These are phyloP conservation scores for Fratercula arctica DNA, from an alignment of 2,797 vertebrate species.

Conservation along the genomic window DNA sequence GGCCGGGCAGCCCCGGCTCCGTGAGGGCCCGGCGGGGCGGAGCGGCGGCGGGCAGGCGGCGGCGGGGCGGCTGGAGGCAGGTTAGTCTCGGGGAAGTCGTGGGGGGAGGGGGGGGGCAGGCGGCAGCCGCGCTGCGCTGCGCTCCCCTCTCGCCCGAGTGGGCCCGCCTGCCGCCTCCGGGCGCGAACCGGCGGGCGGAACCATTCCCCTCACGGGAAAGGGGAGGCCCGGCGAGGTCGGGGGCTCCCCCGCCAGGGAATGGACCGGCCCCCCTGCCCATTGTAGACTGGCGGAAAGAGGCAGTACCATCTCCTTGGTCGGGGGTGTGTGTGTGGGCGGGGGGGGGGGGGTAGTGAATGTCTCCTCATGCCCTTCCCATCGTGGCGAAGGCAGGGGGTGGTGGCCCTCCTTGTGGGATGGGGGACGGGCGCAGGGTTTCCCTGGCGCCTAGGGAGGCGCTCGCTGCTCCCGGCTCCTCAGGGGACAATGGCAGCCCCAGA, in stretches of 20 bases:
- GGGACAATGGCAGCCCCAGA: rapidly evolving
- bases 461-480: no score
- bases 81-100: not conserved
- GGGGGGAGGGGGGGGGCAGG: no score
- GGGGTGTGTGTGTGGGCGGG: not conserved
- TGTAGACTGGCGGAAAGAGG: not conserved
- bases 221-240: rapidly evolving
- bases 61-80: not conserved
- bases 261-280: not conserved
- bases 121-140: no score
- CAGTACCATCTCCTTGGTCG: not conserved
- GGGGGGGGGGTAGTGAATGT: no score
- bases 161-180: not conserved
- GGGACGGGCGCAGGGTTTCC: no score
- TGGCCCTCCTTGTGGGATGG: rapidly evolving
- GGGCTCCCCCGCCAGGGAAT: not conserved
- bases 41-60: no score
- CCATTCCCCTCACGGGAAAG: not conserved
- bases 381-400: not conserved
- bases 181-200: not conserved
- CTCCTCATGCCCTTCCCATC: rapidly evolving
- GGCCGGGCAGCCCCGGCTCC: rapidly evolving
- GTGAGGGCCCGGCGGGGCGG: not conserved
- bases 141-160: not conserved
- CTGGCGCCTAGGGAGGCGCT: no score